phyloP scores from a whole-genome alignment of 2,113 vertebrate genomes.

The Chrysemys picta region DNA sequence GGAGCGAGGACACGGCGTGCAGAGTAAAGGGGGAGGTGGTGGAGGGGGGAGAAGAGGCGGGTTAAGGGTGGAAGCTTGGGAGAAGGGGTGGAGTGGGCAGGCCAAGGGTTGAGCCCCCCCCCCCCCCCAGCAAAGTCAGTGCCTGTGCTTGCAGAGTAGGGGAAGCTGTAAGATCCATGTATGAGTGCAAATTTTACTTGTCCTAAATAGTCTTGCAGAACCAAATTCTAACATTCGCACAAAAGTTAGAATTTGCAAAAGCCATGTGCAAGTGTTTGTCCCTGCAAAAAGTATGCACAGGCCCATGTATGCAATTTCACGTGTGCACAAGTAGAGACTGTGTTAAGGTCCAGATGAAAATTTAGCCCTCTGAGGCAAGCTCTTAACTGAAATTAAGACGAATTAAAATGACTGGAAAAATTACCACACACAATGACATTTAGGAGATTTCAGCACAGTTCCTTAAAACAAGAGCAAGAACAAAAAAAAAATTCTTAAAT shows the following conservation, averaged over 20 bases:
- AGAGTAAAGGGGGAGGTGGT: no score
- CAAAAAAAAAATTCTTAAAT: background rate
- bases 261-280: background rate
- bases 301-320: background rate
- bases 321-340: background rate
- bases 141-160: no score
- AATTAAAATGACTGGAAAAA: background rate
- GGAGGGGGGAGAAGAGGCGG: no score
- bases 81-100: no score
- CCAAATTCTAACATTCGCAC: background rate
- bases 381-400: background rate
- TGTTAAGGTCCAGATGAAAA: background rate
- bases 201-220: constrained; percentile 8
- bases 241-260: constrained; percentile 9
- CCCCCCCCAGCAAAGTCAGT: no score
- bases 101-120: no score
- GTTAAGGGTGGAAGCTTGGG: no score
- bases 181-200: background rate
- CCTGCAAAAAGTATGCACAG: background rate
- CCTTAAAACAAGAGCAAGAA: background rate
- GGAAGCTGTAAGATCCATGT: background rate
- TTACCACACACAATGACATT: background rate
- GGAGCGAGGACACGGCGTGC: no score
- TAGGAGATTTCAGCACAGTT: background rate
- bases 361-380: background rate